These are phyloP conservation scores for Cerastis leucographa DNA, from an alignment of 2,888 invertebrate genomes.

Conservation along the genomic window DNA sequence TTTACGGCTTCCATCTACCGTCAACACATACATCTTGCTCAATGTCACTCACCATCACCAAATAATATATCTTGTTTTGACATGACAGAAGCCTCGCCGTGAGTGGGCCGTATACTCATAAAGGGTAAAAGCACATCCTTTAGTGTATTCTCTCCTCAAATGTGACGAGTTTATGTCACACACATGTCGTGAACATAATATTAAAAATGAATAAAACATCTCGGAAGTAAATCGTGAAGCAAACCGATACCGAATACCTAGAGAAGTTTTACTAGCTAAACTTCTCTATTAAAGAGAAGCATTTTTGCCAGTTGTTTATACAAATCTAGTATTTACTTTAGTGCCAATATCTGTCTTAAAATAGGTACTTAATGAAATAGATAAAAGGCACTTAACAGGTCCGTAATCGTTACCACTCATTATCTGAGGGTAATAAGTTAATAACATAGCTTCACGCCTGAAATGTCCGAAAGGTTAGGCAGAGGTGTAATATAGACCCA, in stretches of 20 bases:
- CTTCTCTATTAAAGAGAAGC: background rate
- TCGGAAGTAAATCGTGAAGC: background rate
- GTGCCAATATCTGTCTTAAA: constrained; percentile 6
- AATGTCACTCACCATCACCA: constrained; percentile 33
- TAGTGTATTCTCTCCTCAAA: constrained; percentile 27
- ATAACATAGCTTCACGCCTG: too few relatives aligned
- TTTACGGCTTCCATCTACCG: background rate
- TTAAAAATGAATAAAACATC: constrained; percentile 34
- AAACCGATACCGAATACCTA: background rate
- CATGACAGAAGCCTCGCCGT: constrained; percentile 7
- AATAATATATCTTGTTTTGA: constrained; percentile 19
- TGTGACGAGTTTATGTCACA: constrained; percentile 38
- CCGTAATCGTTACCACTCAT: background rate
- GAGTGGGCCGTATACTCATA: background rate
- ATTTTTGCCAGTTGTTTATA: background rate
- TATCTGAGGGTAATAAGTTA: background rate
- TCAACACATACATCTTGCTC: constrained; percentile 21
- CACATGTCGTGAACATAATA: constrained; percentile 22
- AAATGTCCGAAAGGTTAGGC: too few relatives aligned
- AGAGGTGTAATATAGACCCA: too few relatives aligned
- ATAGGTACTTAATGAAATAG: constrained; percentile 3
- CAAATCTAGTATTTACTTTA: background rate
- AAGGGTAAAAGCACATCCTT: constrained; percentile 32
- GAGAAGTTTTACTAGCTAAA: background rate
- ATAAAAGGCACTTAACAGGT: background rate